Conservation (phyloP, 2,797 vertebrate species). For the Arctocebus calabarensis region DNA sequence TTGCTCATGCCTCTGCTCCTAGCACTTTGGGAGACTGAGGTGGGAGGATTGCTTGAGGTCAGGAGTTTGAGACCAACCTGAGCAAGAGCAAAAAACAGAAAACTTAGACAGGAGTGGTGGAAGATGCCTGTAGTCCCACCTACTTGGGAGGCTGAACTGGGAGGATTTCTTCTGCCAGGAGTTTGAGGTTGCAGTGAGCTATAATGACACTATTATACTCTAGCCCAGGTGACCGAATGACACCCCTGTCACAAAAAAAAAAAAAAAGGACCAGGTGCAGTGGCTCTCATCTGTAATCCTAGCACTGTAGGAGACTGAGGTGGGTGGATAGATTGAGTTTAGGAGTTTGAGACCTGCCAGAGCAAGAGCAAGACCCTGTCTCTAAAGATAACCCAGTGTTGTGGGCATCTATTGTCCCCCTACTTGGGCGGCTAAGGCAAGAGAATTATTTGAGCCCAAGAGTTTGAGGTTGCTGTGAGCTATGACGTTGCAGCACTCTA, state of each 20-base stretch:
- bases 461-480: too few species aligned
- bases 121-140: rapidly evolving
- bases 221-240: background rate
- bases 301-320: too few species aligned
- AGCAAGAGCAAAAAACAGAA: background rate
- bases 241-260: background rate
- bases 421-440: too few species aligned
- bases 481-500: too few species aligned
- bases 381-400: too few species aligned
- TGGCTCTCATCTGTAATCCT: too few species aligned
- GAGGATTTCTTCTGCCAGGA: background rate
- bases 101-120: background rate
- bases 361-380: too few species aligned
- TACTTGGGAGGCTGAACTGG: background rate
- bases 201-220: background rate
- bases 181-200: background rate
- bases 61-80: background rate
- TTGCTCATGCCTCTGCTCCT: background rate
- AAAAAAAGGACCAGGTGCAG: too few species aligned
- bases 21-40: background rate
- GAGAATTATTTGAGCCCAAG: too few species aligned
- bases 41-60: background rate
- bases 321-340: too few species aligned
- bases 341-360: too few species aligned
- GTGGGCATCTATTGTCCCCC: too few species aligned